Percentiles rank a stretch among this genome's conserved stretches.
Conservation (phyloP, 37 sponge, comb jelly and placozoan species). For the Petrosia ficiformis region DNA sequence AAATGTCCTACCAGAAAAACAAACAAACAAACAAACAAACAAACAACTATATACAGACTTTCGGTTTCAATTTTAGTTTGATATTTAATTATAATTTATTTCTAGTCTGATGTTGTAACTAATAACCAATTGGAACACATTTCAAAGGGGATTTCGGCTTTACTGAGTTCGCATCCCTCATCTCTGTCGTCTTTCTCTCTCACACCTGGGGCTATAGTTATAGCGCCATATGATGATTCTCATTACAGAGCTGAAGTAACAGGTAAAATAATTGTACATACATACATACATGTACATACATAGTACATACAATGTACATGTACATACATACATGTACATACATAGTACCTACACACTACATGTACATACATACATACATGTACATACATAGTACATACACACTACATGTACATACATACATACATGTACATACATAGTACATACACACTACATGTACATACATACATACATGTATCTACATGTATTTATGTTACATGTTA, state of each 20-base stretch:
- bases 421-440: too few species aligned
- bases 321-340: neutral
- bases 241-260: neutral
- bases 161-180: too few species aligned
- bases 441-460: too few species aligned
- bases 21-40: too few species aligned
- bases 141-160: too few species aligned
- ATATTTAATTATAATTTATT: too few species aligned
- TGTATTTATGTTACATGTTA: neutral
- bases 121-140: neutral
- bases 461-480: neutral
- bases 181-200: neutral
- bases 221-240: neutral
- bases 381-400: too few species aligned
- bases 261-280: neutral
- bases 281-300: neutral
- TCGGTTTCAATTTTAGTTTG: too few species aligned
- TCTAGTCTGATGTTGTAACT: neutral
- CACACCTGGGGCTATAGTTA: neutral
- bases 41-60: too few species aligned
- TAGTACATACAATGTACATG: neutral
- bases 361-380: too few species aligned
- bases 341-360: conserved; percentile 7
- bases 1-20: too few species aligned
- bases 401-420: too few species aligned